Evolutionary conservation across 30 jellyfish, hydroid and myxozoan genomes (phyloP), one percentile per base, ranked within the genome.

Genomic region (Aurelia aurita): DNA sequence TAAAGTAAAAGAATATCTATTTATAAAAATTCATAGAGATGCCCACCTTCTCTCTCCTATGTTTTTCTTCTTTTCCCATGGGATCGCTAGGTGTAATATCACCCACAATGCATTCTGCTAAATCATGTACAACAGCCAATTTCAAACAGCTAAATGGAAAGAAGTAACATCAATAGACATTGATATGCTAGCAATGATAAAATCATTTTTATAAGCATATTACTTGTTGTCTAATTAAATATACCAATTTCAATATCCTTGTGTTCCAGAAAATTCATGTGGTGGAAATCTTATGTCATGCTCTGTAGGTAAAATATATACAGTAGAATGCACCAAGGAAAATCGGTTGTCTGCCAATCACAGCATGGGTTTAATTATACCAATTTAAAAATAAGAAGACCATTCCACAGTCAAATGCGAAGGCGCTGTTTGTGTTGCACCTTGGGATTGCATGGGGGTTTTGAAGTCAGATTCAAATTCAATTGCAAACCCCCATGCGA

Each of bases 41-140:
- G 3, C 21, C 12, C 84, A 87, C 98, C 80, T 74, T 82, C 69
- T 92, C 98, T 61, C 77, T 63, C 71, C 74, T 72, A 66, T 69
- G 82, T 49, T 92, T 92, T 46, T 86, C 97, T 34, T 92, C 98
- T 15, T 49, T 58, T 14, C 98, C 84, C 69, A 92, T 82, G 2
- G 96, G 95, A 66, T 94, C 84, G 46, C 71, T 72, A 1, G 98
- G 98, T 58, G 98, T 92, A 26, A 92, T 87, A 55, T 92, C 98
- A 1, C 98, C 98, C 14, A 92, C 98, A 69, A 92, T 92, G 44
- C 97, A 86, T 58, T 92, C 98, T 35, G 98, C 98, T 58, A 92
- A 55, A 54, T 92, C 98, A 92, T 92, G 98, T 7, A 92, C 97
- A 35, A 92, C 68, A 20, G 98, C 98, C 79, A 92, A 32, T 60